Percentiles rank a stretch among this genome's conserved stretches.
These are phyloP conservation scores for Patagioenas fasciata DNA, from an alignment of 2,113 vertebrate genomes.

Conservation along the genomic window DNA sequence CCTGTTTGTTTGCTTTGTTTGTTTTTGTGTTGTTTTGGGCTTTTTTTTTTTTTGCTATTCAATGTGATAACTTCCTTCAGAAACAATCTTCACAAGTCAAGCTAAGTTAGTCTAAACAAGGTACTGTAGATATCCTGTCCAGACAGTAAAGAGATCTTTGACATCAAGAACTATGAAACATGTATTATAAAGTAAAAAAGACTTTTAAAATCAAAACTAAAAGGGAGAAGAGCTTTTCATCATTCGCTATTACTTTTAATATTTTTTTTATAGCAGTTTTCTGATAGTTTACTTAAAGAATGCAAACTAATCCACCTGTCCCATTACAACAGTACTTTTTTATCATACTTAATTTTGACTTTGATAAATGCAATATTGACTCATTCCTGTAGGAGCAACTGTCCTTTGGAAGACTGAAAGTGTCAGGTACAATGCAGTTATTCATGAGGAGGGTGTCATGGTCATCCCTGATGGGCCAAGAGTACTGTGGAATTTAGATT, in stretches of 20 bases:
- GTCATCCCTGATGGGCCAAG: not conserved
- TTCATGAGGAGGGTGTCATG: not conserved
- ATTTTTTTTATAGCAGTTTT: not conserved
- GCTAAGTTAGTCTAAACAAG: not conserved
- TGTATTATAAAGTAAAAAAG: not conserved
- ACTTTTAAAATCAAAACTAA: not conserved
- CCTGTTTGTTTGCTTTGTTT: too few relatives aligned
- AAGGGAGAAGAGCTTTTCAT: not conserved
- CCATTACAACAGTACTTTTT: not conserved
- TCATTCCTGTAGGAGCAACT: not conserved
- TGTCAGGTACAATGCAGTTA: not conserved
- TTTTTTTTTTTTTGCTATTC: not conserved
- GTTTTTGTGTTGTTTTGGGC: too few relatives aligned
- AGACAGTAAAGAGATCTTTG: not conserved
- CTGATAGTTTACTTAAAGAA: not conserved
- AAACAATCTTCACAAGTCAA: not conserved
- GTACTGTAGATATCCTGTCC: not conserved
- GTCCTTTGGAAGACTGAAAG: not conserved
- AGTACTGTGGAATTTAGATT: not conserved
- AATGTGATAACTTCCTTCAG: not conserved
- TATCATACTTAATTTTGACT: not conserved
- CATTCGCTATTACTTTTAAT: not conserved
- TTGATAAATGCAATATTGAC: not conserved
- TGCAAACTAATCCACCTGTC: not conserved
- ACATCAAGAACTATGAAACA: not conserved